Evolutionary conservation across 2,888 invertebrate genomes (phyloP), one percentile per base, ranked within the genome.

Genomic region (Dysmachus trigonus): DNA sequence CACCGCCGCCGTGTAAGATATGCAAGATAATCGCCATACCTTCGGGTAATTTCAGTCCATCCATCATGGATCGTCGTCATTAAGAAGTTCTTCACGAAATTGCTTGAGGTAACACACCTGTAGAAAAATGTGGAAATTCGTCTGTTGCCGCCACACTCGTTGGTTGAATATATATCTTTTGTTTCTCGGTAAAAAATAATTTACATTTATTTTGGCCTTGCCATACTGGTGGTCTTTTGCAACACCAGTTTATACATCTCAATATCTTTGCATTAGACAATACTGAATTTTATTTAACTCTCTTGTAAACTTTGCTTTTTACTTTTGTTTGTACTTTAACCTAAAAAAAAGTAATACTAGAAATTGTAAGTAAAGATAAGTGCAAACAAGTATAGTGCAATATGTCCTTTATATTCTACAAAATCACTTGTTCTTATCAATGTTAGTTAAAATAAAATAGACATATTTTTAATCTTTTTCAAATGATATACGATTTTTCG

Each of bases 31-130:
- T 81, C 81, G 81, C 53, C 53, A 41, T 81, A 53, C 81, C 81
- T 81, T 81, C 81, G 22, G 81, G 81, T 81, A 81, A 81, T 81
- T 81, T 81, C n/a, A 33, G 81, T 81, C 81, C 81, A 81, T 81
- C 81, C 53, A 81, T 81, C 81, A 81, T 81, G 81, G 81, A 81
- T 81, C 30, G 81, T 81, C 53, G 53, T 53, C 81, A 81, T 81
- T 81, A 81, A 51, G 53, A 62, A 81, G 53, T 31, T 62, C 62
- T 81, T 35, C 33, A 51, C 51, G 33, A 81, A 81, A 81, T 53
- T 62, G 53, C 53, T 53, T 81, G 15, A 53, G 81, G 53, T 79
- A 15, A 62, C 33, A 81, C 81, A 81, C 53, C 81, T 81, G 81
- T 53, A 31, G 51, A 30, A 79, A 30, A 79, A 73, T 33, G 79